Evolutionary conservation across 2,797 vertebrate genomes (phyloP), one percentile per base, ranked within the genome.

Genomic region (Crocidura indochinensis): DNA sequence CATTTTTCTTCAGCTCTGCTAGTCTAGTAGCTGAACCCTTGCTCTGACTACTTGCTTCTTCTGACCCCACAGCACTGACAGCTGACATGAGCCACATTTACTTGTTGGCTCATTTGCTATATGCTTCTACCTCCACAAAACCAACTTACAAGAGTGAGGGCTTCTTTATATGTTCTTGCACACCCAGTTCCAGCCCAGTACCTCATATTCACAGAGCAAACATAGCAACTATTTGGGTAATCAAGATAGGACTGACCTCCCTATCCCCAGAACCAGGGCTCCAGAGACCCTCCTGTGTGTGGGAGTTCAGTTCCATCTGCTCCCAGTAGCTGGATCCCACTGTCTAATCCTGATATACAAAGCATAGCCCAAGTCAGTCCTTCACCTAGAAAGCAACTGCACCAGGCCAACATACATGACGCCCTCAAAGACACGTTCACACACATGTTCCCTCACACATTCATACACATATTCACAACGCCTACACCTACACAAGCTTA

Each of bases 201-300:
- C 62, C 26, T 56, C 12, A 56, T 2, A 64, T 12, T 8, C 22
- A 26, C 26, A 4, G 31, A 4, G 24, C 29, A 17, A 51, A 20
- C n/a, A 12, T 31, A 8, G 1, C 17, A 7, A 29, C 10, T 8
- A 20, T 8, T 27, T 31, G 27, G 10, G 11, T 8, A 19, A 0
- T 6, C 9, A 31, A 0, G 4, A 8, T 12, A 0, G 31, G 4
- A 2, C 4, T 6, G 2, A 11, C 24, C 2, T 7, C 20, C 47
- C 56, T 1, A 1, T 20, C 71, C 56, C 22, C 0, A 72, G 56
- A 2, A 26, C n/a, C 6, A 60, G 56, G 15, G 56, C 56, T 60
- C 17, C 56, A 60, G 56, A 20, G 56, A 22, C 56, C 56, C 14
- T 15, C 53, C 65, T 7, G 4, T 60, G 27, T 8, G 71, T 19